Percentiles rank a stretch among this genome's conserved stretches.
Evolutionary conservation across 2,797 vertebrate species (phyloP).

Genomic region (Botia almorhae): DNA sequence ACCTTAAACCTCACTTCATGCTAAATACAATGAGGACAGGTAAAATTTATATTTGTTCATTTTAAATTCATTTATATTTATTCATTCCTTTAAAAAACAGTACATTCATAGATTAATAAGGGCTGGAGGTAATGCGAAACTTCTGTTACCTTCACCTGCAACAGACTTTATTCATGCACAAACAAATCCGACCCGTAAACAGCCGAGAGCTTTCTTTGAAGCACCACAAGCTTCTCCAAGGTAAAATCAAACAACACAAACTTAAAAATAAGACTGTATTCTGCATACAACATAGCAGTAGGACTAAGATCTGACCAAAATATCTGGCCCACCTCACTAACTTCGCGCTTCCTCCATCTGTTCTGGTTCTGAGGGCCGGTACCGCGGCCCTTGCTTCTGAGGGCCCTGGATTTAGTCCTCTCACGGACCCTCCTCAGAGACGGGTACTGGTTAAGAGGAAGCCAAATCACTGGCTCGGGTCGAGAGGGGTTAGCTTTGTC

Average conservation of each 20-base stretch:
- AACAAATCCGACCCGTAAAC: background rate
- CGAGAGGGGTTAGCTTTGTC: slow-evolving; percentile 14
- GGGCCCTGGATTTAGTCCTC: background rate
- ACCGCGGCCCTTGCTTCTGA: slow-evolving; percentile 12
- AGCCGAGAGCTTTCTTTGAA: background rate
- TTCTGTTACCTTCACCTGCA: background rate
- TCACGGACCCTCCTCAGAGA: slow-evolving; percentile 12
- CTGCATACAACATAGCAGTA: background rate
- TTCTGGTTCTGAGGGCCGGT: background rate
- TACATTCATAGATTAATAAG: background rate
- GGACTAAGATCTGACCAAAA: background rate
- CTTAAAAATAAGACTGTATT: background rate
- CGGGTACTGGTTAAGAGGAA: slow-evolving; percentile 46
- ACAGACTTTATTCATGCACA: background rate
- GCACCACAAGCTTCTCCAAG: background rate
- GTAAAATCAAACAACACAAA: background rate
- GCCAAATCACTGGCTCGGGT: slow-evolving; percentile 36
- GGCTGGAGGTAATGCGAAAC: background rate
- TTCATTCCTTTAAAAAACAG: background rate
- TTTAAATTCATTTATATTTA: too few species aligned
- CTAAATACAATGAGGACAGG: background rate
- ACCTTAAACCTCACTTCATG: background rate
- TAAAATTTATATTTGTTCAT: background rate
- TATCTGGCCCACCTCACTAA: slow-evolving; percentile 33
- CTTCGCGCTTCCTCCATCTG: background rate